A percentile compares a stretch with the other conserved stretches of the same genome.
phyloP scores from a whole-genome alignment of 2,797 vertebrate species.

The Danio choprae region DNA sequence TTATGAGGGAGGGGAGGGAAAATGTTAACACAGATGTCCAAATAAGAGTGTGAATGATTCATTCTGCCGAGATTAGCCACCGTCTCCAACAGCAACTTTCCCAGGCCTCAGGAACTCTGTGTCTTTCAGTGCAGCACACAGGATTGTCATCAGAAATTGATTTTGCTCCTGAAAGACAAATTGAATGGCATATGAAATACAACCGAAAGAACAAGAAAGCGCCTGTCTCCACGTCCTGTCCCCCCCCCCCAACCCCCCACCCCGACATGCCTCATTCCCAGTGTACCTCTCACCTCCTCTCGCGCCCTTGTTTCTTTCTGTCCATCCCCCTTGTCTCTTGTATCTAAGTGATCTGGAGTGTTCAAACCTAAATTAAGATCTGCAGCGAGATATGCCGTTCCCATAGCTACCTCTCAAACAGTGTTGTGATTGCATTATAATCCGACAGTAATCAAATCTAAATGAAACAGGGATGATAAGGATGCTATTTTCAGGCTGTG shows the following conservation, averaged over 20 bases:
- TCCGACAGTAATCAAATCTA: conserved; percentile 99
- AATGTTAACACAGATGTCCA: conserved; percentile 89
- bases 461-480: conserved; percentile 99
- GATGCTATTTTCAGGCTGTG: conserved; percentile 89
- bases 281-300: conserved; percentile 68
- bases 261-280: conserved; percentile 64
- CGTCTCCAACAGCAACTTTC: conserved; percentile 91
- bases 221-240: conserved; percentile 88
- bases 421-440: conserved; percentile 99
- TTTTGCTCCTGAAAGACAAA: conserved; percentile 98
- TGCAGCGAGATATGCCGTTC: conserved; percentile 99
- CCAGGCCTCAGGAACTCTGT: conserved; percentile 90
- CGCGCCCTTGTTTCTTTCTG: conserved; percentile 80
- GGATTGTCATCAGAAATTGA: conserved; percentile 99
- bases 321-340: conserved; percentile 90
- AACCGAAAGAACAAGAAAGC: conserved; percentile 94
- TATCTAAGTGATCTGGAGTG: conserved; percentile 99
- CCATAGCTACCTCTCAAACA: conserved; percentile 99
- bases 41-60: conserved; percentile 87
- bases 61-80: conserved; percentile 89
- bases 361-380: conserved; percentile 99
- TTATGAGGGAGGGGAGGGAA: conserved; percentile 65
- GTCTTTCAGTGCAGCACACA: conserved; percentile 89
- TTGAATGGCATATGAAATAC: conserved; percentile 97
- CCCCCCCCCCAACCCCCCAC: conserved; percentile 57